Conservation (phyloP, 1,140 invertebrate genomes). For the Probaryconus sp. region DNA sequence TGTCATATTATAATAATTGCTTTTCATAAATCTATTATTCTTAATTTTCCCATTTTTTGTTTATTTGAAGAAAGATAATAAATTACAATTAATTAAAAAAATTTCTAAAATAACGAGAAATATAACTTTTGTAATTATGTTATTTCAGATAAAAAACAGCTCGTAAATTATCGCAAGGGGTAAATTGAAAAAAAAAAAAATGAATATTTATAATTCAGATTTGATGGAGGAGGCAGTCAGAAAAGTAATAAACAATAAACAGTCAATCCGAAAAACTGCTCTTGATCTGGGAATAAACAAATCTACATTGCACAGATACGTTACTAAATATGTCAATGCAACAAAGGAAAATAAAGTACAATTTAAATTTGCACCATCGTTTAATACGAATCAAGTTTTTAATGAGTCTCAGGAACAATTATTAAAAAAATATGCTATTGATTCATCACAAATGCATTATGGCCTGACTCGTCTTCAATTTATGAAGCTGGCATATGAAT, state of each 20-base stretch:
- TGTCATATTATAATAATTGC: no score
- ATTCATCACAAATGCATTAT: constrained; percentile 68
- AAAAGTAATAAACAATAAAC: constrained; percentile 3
- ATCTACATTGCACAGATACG: constrained; percentile 26
- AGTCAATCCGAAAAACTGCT: constrained; percentile 7
- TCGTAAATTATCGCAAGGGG: neutral
- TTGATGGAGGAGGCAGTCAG: neutral
- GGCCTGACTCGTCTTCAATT: constrained; percentile 63
- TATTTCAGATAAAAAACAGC: neutral
- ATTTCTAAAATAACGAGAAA: no score
- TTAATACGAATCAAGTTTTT: constrained; percentile 30
- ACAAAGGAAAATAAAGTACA: neutral
- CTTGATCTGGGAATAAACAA: neutral
- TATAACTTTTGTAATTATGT: neutral
- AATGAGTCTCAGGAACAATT: constrained; percentile 15
- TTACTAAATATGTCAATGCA: neutral
- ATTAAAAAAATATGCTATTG: constrained; percentile 58
- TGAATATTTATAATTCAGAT: neutral
- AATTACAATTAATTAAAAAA: no score
- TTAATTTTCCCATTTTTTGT: no score
- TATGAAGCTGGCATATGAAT: constrained; percentile 65
- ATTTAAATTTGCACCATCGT: constrained; percentile 10
- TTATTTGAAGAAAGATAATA: no score
- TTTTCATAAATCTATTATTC: no score
- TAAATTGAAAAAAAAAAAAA: constrained; percentile 1